These are phyloP conservation scores for Fregetta grallaria DNA, from an alignment of 2,113 vertebrate genomes.

Conservation along the genomic window DNA sequence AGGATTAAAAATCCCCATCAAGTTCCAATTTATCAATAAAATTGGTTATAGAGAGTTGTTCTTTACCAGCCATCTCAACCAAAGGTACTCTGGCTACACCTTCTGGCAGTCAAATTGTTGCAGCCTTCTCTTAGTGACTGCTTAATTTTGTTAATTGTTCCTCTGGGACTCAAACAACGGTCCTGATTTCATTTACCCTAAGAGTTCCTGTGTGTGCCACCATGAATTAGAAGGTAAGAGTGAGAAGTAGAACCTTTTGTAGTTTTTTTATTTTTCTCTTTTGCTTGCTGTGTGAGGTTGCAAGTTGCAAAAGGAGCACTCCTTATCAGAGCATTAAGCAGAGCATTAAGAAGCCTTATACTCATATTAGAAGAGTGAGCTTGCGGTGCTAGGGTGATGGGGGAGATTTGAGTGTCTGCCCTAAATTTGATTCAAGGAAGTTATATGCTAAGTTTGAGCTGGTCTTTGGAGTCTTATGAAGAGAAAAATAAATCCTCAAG, in stretches of 20 bases:
- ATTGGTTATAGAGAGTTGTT: background rate
- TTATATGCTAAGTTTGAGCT: background rate
- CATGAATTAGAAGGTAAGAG: background rate
- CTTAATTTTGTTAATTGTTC: background rate
- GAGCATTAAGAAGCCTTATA: background rate
- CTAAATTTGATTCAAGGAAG: background rate
- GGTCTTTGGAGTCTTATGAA: background rate
- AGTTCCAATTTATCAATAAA: background rate
- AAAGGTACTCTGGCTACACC: slow-evolving; percentile 12
- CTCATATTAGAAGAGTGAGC: background rate
- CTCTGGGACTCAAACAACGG: background rate
- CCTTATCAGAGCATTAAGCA: background rate
- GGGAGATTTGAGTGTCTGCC: background rate
- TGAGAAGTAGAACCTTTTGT: background rate
- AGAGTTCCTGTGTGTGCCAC: background rate
- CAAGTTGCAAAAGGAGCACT: background rate
- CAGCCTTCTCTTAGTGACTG: background rate
- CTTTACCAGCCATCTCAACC: background rate
- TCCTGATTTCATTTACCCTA: background rate
- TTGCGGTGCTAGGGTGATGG: background rate
- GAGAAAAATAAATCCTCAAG: background rate
- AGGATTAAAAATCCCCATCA: background rate
- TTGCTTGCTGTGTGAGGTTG: background rate
- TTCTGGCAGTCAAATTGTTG: background rate
- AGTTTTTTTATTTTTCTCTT: background rate